Evolutionary conservation across 64 coral and sea anemone species (phyloP), one percentile per base, ranked within the genome.

Genomic region (Porites australiensis): DNA sequence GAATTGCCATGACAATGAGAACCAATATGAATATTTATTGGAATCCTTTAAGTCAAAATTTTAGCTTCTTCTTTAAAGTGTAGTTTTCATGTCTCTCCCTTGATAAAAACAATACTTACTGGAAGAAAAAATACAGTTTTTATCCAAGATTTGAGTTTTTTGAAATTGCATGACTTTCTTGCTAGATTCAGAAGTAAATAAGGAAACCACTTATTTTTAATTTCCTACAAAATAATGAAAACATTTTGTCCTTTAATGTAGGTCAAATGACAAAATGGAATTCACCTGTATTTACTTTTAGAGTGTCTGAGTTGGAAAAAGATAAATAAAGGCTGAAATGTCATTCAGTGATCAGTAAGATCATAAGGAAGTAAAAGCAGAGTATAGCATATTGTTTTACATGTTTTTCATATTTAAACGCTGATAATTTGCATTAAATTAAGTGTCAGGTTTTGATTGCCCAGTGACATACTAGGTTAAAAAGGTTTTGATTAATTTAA

Each of bases 141-240:
- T 83, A 5, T 9, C 44, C 13, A 83, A 60, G 43, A 64, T 66
- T 65, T 49, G 13, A 5, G n/a, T 16, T 64, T 14, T 83, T 67
- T 68, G 63, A 48, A 50, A 69, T 84, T 84, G 81, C 63, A 84
- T 84, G 81, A 84, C 81, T 68, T 84, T 22, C 18, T 22, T 2
- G 46, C 7, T 20, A 44, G 46, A 65, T 66, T 48, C 18, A n/a
- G 63, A 68, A 68, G 59, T 84, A 84, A 84, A 84, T 64, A 84
- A n/a, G 47, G 44, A 84, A 84, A 84, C 64, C 81, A 84, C 81
- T 84, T 50, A 84, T 50, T 84, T 84, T 84, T 84, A 84, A 84
- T 84, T 65, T 84, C 81, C 81, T 84, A 4, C 43, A 12, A 61
- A 47, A 84, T 84, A 68, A 68, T 84, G 15, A 84, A 66, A 84